These are phyloP conservation scores for Xanthorhoe spadicearia DNA, from an alignment of 2,888 invertebrate species.

Conservation along the genomic window DNA sequence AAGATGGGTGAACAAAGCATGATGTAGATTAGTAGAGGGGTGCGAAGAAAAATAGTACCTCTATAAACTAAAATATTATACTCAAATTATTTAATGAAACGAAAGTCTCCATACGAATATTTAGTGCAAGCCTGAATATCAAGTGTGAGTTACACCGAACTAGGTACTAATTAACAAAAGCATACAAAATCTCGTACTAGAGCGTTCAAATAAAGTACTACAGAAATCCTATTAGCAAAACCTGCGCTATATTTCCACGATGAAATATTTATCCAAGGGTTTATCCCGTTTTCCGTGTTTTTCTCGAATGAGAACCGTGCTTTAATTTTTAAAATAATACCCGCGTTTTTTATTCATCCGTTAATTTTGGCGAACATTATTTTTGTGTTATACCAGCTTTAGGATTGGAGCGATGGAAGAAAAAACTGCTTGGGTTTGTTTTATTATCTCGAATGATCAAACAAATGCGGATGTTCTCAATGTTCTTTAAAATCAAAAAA, in stretches of 20 bases:
- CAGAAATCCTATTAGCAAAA: slow-evolving; percentile 30
- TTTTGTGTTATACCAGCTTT: slow-evolving; percentile 6
- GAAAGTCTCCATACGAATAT: not conserved
- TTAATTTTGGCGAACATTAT: slow-evolving; percentile 20
- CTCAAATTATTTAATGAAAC: not conserved
- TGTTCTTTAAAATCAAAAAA: no score
- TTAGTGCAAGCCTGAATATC: slow-evolving; percentile 4
- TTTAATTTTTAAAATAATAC: slow-evolving; percentile 33
- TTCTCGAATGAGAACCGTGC: slow-evolving; percentile 24
- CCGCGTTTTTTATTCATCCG: slow-evolving; percentile 30
- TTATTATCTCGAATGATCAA: no score
- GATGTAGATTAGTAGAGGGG: no score
- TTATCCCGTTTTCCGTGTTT: slow-evolving; percentile 28
- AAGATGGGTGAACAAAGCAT: no score
- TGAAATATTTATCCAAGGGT: slow-evolving; percentile 33
- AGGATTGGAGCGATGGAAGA: not conserved
- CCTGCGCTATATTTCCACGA: slow-evolving; percentile 27
- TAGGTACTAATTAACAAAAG: slow-evolving; percentile 30
- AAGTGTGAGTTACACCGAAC: slow-evolving; percentile 20
- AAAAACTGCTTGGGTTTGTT: not conserved
- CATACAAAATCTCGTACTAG: slow-evolving; percentile 25
- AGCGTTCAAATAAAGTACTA: slow-evolving; percentile 27
- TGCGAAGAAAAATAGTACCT: no score
- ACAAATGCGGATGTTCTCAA: no score
- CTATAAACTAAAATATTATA: not conserved